Evolutionary conservation across 2,888 invertebrate species (phyloP).

Genomic region (Cerastoderma edule): DNA sequence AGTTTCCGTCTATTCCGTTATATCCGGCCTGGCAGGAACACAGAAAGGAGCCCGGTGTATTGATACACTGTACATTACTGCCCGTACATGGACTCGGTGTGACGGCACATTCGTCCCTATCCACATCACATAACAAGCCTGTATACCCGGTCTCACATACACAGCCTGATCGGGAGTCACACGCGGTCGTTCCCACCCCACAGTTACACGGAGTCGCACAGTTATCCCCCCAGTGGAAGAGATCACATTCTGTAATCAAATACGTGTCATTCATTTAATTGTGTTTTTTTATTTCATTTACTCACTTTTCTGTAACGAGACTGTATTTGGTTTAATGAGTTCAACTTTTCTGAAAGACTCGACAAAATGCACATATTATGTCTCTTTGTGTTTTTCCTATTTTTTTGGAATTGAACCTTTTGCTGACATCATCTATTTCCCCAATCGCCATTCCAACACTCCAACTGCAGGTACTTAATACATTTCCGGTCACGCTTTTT

Average conservation of each 20-base stretch:
- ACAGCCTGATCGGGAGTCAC: slow-evolving; percentile 56
- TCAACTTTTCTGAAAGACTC: too few relatives aligned
- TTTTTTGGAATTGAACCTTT: too few relatives aligned
- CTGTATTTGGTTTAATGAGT: too few relatives aligned
- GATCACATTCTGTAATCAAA: slow-evolving; percentile 55
- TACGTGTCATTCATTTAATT: too few relatives aligned
- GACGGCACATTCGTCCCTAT: slow-evolving; percentile 55
- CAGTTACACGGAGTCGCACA: slow-evolving; percentile 58
- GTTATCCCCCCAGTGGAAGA: slow-evolving; percentile 50
- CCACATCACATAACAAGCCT: slow-evolving; percentile 55
- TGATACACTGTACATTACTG: slow-evolving; percentile 45
- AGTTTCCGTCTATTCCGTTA: neutral
- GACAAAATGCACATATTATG: too few relatives aligned
- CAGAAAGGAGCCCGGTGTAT: slow-evolving; percentile 54
- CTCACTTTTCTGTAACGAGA: too few relatives aligned
- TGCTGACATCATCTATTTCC: too few relatives aligned
- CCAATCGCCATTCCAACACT: too few relatives aligned
- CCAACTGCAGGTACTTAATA: too few relatives aligned
- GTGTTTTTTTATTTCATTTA: too few relatives aligned
- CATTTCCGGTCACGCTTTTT: too few relatives aligned
- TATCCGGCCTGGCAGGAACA: slow-evolving; percentile 61
- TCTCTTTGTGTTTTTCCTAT: too few relatives aligned
- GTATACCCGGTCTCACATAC: slow-evolving; percentile 58
- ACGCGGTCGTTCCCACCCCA: slow-evolving; percentile 53
- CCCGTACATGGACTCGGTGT: slow-evolving; percentile 46